Evolutionary conservation across 2,113 vertebrate species (phyloP).

Genomic region (Phrynosoma blainvillii): DNA sequence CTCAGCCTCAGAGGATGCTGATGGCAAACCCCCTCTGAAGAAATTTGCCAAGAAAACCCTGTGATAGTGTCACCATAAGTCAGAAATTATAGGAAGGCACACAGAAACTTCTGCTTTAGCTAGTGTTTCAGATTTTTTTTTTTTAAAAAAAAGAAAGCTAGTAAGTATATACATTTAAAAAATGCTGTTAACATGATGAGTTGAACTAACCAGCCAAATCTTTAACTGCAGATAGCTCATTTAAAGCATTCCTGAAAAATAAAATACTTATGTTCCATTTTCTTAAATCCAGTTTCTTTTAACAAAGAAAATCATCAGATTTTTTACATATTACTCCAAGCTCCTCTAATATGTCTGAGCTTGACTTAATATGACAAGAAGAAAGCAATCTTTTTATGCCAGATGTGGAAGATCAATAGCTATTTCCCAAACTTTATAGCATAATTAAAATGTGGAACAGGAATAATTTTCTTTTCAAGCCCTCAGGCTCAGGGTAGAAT

Average conservation of each 20-base stretch:
- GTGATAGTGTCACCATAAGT: too few species aligned
- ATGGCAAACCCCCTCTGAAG: too few species aligned
- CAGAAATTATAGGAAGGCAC: too few species aligned
- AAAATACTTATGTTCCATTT: constrained; percentile 46
- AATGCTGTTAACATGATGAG: constrained; percentile 37
- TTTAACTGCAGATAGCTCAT: background rate
- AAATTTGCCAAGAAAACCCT: too few species aligned
- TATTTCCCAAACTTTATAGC: constrained; percentile 79
- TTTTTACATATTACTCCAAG: constrained; percentile 47
- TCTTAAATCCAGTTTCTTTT: background rate
- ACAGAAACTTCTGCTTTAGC: background rate
- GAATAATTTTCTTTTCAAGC: constrained; percentile 77
- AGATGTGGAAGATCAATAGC: constrained; percentile 82
- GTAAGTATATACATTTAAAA: background rate
- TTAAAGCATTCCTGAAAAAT: constrained; percentile 34
- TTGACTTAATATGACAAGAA: constrained; percentile 61
- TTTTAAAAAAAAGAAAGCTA: background rate
- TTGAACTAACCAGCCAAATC: background rate
- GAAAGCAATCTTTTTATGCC: constrained; percentile 65
- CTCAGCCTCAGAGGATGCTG: too few species aligned
- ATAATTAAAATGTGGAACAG: constrained; percentile 84
- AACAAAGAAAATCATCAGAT: constrained; percentile 60
- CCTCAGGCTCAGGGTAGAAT: constrained; percentile 77
- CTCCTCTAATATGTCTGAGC: constrained; percentile 62
- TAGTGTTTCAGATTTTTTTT: background rate